These are phyloP conservation scores for Malacoctenus gilli DNA, from an alignment of 2,797 vertebrate species.

Conservation along the genomic window DNA sequence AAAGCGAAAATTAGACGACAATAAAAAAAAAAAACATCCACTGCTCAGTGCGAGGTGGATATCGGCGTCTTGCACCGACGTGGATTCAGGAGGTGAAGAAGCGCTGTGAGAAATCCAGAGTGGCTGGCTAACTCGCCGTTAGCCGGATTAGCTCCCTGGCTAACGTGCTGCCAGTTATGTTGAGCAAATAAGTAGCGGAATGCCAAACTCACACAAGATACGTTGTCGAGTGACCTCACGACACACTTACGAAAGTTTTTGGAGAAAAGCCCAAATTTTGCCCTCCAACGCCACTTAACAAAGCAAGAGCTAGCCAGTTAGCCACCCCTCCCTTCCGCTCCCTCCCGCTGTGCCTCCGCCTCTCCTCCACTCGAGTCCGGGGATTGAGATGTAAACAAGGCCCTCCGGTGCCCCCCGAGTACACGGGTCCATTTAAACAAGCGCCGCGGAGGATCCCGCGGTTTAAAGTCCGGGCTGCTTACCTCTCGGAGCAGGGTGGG, in stretches of 20 bases:
- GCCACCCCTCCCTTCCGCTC: constrained; percentile 11
- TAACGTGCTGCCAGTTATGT: constrained; percentile 39
- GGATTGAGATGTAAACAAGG: constrained; percentile 86
- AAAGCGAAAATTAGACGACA: not conserved
- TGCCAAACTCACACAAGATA: not conserved
- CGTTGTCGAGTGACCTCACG: not conserved
- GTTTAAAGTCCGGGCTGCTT: constrained; percentile 33
- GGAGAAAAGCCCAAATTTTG: not conserved
- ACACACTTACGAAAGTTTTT: not conserved
- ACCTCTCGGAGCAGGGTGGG: constrained; percentile 63
- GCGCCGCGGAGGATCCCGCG: not conserved
- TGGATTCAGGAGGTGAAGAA: too few relatives aligned
- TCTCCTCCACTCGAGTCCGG: constrained; percentile 69
- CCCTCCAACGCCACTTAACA: not conserved
- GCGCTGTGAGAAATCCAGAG: constrained; percentile 3
- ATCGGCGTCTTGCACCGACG: not conserved
- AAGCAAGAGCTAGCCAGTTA: constrained; percentile 4
- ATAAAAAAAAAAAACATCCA: not conserved
- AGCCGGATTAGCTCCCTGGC: constrained; percentile 69
- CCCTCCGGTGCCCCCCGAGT: constrained; percentile 57
- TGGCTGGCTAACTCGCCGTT: constrained; percentile 42
- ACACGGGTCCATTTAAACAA: constrained; percentile 23
- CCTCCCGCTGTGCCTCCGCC: constrained; percentile 43
- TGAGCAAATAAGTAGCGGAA: constrained; percentile 24
- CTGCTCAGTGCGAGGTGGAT: not conserved